Base-by-base conservation (phyloP, 64 coral and sea anemone species). In the Dendrophyllia cribrosa region DNA sequence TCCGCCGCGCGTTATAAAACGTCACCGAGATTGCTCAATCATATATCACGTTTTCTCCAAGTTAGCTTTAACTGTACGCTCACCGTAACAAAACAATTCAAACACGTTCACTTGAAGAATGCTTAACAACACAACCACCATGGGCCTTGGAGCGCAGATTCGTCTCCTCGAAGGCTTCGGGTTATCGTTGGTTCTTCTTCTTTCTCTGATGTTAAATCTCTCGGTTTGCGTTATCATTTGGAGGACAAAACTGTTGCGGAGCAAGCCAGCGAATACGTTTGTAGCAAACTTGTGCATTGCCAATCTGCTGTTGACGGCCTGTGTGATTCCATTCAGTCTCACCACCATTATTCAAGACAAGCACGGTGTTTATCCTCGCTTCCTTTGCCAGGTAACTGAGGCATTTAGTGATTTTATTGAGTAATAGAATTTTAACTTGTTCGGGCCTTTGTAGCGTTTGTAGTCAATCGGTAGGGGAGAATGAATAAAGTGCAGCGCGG, bases 261-360 rank as follows among this genome's bases (percentile, higher is more conserved):
- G 63, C 14, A 89, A 82, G 72, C 91, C 95, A 66, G 63, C 95
- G 5, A 96, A 96, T 19, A 80, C 82, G n/a, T 90, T 96, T 26
- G 95, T 96, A 4, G 92, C 85, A 22, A 96, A 78, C 74, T 75
- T 96, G 15, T 96, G 91, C 50, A 84, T 90, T 9, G 88, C 95
- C 5, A 96, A 92, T 75, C 66, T 96, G 49, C 43, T 70, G 5
- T 43, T 96, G 62, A 96, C 95, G 15, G 19, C 88, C n/a, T 89
- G 88, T 60, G 95, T 93, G 14, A 93, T 96, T 68, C 95, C 95
- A 23, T 96, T 96, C 26, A 96, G 95, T 59, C 79, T 96, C 9
- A 16, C 79, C n/a, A 93, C 95, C 13, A 79, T 96, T 67, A 58
- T 96, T 20, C 51, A 74, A 46, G 87, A 88, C 19, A 75, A 74